Evolutionary conservation across 2,113 vertebrate species (phyloP), one percentile per base, ranked within the genome.

Genomic region (Telmatochromis sp.): DNA sequence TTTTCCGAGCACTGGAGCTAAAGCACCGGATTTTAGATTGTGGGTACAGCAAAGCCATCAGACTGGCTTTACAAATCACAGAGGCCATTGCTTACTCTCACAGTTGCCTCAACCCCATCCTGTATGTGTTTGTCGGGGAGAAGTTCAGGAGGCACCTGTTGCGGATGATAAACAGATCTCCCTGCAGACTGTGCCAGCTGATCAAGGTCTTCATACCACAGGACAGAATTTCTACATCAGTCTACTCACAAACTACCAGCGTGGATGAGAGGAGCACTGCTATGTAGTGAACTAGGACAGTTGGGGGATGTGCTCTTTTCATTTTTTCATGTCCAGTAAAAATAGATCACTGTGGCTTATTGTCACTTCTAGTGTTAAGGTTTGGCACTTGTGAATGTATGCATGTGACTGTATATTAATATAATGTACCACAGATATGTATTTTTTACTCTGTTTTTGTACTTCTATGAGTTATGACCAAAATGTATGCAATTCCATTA

Each of bases 41-140:
- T 28, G 4, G 89, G 1, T 60, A 37, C n/a, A 97, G 96, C 90
- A 91, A 92, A 19, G 79, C 21, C 26, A 86, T 96, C 37, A 54
- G 1, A 19, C 1, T 92, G 50, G 81, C 91, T 47, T 51, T 96
- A 12, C 89, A 96, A 65, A 42, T 93, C 51, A 97, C 96, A 0
- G 96, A 96, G 86, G 89, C 75, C 31, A 7, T 97, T 1, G 95
- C 96, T 6, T 96, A 96, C 82, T 94, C 90, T 8, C 96, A 97
- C 87, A 96, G 95, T 92, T 96, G 95, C 86, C 84, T 96, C 14
- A 97, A 97, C 68, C 96, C 96, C 8, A 40, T 96, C 86, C 87
- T 97, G 14, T 97, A 97, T 7, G 96, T 96, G 28, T 97, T 97
- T 83, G 95, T 94, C 2, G 96, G 96, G 2, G 85, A 95, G 82